These are phyloP conservation scores for Habrosyne pyritoides DNA, from an alignment of 2,888 invertebrate genomes.

Conservation along the genomic window DNA sequence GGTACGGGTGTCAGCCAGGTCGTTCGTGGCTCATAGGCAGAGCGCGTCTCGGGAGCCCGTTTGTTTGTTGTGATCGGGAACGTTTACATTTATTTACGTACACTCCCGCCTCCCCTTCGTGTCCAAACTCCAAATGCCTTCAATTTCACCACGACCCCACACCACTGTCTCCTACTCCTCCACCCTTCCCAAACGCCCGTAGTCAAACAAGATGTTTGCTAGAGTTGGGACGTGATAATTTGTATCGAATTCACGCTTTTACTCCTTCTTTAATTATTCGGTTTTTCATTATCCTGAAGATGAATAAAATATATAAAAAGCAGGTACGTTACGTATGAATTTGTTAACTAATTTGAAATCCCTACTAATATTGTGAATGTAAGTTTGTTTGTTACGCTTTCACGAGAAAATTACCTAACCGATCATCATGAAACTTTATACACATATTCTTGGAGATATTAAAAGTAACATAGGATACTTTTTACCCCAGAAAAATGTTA, in stretches of 20 bases:
- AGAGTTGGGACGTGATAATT: constrained; percentile 34
- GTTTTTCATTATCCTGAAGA: neutral
- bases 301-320: too few relatives aligned
- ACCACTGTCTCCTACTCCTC: constrained; percentile 16
- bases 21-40: constrained; percentile 14
- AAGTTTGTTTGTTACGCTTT: too few relatives aligned
- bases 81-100: constrained; percentile 51
- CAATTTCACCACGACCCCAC: constrained; percentile 29
- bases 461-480: too few relatives aligned
- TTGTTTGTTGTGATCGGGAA: constrained; percentile 46
- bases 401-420: too few relatives aligned
- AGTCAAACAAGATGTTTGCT: constrained; percentile 40
- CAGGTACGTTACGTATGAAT: too few relatives aligned
- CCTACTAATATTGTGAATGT: too few relatives aligned
- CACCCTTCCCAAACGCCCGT: constrained; percentile 19
- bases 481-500: too few relatives aligned
- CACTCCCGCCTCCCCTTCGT: constrained; percentile 30
- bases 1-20: neutral
- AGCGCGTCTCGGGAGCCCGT: constrained; percentile 20
- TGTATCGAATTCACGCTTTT: constrained; percentile 19
- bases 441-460: too few relatives aligned
- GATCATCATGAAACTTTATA: too few relatives aligned
- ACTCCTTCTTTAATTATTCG: neutral
- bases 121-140: constrained; percentile 46
- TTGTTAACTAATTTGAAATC: too few relatives aligned